Percentiles rank a stretch among this genome's conserved stretches.
These are phyloP conservation scores for Sepioteuthis lessoniana DNA, from an alignment of 2,888 invertebrate genomes.

Conservation along the genomic window DNA sequence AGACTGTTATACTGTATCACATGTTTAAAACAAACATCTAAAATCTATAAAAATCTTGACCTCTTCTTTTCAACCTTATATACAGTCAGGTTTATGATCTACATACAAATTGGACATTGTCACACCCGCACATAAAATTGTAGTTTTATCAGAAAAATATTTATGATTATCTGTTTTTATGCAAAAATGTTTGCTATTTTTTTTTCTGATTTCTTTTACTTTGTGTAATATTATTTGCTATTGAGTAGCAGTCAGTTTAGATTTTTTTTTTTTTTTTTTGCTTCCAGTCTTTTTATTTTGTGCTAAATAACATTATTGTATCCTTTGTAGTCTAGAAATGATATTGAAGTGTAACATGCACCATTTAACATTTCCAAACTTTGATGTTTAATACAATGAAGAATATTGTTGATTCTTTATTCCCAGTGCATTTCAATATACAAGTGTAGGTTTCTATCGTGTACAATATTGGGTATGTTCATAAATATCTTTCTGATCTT, in stretches of 20 bases:
- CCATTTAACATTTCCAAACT: slow-evolving; percentile 33
- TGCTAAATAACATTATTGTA: slow-evolving; percentile 11
- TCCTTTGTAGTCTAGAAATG: slow-evolving; percentile 9
- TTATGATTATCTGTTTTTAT: slow-evolving; percentile 17
- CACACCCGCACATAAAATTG: not conserved
- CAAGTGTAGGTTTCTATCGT: not conserved
- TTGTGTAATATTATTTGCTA: not conserved
- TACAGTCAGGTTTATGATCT: slow-evolving; percentile 33
- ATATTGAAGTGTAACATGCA: slow-evolving; percentile 33
- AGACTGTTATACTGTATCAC: not conserved
- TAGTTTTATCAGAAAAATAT: not conserved
- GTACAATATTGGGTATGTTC: slow-evolving; percentile 4
- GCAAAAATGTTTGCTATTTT: not conserved
- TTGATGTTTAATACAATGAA: not conserved
- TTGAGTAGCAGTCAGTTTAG: not conserved
- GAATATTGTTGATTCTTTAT: slow-evolving; percentile 21
- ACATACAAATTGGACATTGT: not conserved
- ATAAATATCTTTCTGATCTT: not conserved
- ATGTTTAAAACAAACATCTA: no score
- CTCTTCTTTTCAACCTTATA: not conserved
- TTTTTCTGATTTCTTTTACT: no score
- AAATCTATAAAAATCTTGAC: not conserved
- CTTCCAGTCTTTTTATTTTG: not conserved
- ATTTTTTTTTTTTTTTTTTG: not conserved
- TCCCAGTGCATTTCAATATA: slow-evolving; percentile 33